Percentiles rank a stretch among this genome's conserved stretches.
phyloP scores from a whole-genome alignment of 2,888 invertebrate species.

The Patella caerulea region DNA sequence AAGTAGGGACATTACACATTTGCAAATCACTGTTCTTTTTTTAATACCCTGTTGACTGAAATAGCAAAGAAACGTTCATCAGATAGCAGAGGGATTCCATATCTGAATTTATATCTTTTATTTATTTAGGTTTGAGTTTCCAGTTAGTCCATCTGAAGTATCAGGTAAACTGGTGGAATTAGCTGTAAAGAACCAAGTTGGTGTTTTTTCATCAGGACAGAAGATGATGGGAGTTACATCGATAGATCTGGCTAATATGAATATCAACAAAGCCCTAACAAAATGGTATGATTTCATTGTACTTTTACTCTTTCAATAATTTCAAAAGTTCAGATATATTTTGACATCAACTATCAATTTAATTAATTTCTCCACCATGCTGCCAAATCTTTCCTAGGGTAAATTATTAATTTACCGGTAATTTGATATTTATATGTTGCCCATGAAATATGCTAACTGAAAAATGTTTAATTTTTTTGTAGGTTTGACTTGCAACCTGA shows the following conservation, averaged over 20 bases:
- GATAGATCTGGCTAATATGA: slow-evolving; percentile 79
- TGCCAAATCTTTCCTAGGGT: not conserved
- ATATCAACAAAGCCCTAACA: slow-evolving; percentile 80
- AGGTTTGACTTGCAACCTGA: slow-evolving; percentile 58
- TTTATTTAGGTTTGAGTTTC: slow-evolving; percentile 81
- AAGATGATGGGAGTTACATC: slow-evolving; percentile 76
- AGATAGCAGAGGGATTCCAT: too few relatives aligned
- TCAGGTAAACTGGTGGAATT: slow-evolving; percentile 85
- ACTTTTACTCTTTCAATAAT: too few relatives aligned
- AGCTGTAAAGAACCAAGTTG: slow-evolving; percentile 78
- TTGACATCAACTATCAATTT: not conserved
- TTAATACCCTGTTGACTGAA: too few relatives aligned
- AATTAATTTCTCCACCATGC: not conserved
- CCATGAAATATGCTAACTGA: not conserved
- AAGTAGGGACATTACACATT: too few relatives aligned
- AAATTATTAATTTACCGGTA: not conserved
- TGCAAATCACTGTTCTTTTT: too few relatives aligned
- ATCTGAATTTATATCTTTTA: not conserved
- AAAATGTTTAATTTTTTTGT: slow-evolving; percentile 10
- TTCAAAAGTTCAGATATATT: not conserved
- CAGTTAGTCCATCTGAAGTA: slow-evolving; percentile 85
- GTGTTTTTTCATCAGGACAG: slow-evolving; percentile 83
- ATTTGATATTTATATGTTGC: not conserved
- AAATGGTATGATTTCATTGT: slow-evolving; percentile 75
- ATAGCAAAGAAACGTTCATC: too few relatives aligned